Evolutionary conservation across 2,113 vertebrate species (phyloP).

Genomic region (Osmerus mordax): DNA sequence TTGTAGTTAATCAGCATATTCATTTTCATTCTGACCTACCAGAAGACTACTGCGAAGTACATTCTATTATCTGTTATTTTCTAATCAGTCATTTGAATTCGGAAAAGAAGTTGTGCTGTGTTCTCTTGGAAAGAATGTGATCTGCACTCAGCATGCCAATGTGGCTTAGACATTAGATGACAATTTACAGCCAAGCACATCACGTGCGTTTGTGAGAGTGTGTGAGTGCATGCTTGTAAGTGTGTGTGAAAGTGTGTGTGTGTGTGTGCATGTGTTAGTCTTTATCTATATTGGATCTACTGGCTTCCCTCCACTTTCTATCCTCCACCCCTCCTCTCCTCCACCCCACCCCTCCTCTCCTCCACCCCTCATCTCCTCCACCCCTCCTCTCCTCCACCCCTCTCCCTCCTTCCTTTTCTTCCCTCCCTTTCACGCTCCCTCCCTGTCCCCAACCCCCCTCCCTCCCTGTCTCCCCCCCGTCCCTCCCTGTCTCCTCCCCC

Average conservation of each 20-base stretch:
- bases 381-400: not conserved
- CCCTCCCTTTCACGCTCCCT: not conserved
- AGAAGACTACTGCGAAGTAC: constrained; percentile 26
- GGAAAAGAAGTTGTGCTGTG: constrained; percentile 18
- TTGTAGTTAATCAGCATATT: constrained; percentile 44
- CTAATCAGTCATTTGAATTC: constrained; percentile 23
- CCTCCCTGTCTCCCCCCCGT: not conserved
- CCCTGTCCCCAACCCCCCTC: too few relatives aligned
- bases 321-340: not conserved
- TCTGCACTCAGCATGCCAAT: constrained; percentile 20
- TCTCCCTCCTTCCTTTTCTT: not conserved
- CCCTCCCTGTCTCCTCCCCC: not conserved
- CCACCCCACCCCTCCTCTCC: too few relatives aligned
- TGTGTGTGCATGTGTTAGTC: not conserved
- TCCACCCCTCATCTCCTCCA: too few relatives aligned
- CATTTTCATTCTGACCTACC: constrained; percentile 10
- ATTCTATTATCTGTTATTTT: constrained; percentile 32
- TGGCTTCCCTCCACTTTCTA: not conserved
- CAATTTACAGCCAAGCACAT: not conserved
- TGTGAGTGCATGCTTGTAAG: constrained; percentile 9
- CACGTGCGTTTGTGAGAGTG: not conserved
- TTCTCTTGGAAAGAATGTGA: not conserved
- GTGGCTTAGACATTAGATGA: not conserved
- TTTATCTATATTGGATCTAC: constrained; percentile 20
- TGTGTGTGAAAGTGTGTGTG: not conserved